Evolutionary conservation across 2,113 vertebrate species (phyloP).

Genomic region (Scortum barcoo): DNA sequence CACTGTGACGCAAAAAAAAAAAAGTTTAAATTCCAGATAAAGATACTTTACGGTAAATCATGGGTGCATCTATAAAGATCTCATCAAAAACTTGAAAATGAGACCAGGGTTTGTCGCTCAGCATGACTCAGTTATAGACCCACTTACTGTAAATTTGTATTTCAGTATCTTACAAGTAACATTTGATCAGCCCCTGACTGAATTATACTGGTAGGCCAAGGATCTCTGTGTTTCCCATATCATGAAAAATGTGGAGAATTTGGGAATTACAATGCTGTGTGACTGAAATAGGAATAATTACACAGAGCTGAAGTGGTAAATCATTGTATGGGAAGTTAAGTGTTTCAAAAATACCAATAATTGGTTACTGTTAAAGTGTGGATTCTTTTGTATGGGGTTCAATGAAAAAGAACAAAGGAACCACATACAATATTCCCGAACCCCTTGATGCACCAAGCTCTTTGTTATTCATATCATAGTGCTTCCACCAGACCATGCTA

Average conservation of each 20-base stretch:
- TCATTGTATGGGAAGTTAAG: not conserved
- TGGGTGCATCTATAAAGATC: not conserved
- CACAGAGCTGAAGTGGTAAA: not conserved
- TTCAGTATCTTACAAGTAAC: not conserved
- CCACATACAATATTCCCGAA: not conserved
- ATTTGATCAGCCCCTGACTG: not conserved
- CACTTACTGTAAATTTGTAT: not conserved
- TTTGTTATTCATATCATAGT: constrained; percentile 19
- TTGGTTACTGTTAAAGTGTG: not conserved
- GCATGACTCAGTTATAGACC: too few relatives aligned
- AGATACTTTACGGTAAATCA: not conserved
- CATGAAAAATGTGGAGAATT: too few relatives aligned
- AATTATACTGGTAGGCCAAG: not conserved
- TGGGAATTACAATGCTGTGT: not conserved
- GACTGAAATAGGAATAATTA: not conserved
- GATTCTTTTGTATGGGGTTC: not conserved
- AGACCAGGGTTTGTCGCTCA: too few relatives aligned
- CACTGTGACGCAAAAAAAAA: too few relatives aligned
- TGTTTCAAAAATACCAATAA: not conserved
- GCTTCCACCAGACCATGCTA: constrained; percentile 11
- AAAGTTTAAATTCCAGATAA: not conserved
- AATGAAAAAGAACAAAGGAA: not conserved
- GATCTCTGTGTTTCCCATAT: not conserved
- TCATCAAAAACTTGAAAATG: not conserved
- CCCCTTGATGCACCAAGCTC: constrained; percentile 14